These are phyloP conservation scores for Temnopleurus reevesii DNA, from an alignment of 53 echinoderm and acorn worm genomes.

Conservation along the genomic window DNA sequence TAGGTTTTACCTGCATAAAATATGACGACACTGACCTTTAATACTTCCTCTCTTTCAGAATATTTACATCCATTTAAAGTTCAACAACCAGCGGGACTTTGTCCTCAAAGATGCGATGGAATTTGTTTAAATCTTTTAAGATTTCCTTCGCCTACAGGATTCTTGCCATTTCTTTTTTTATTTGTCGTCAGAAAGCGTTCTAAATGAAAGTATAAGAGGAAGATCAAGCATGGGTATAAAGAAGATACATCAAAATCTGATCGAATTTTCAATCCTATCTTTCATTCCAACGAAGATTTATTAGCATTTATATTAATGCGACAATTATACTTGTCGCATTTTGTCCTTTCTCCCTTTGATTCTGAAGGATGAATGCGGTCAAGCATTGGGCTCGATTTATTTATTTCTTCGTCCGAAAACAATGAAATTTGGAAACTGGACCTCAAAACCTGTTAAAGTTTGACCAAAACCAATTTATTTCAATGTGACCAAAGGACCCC, in stretches of 20 bases:
- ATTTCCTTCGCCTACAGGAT: too few species aligned
- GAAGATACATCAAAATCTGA: not conserved
- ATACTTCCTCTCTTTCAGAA: not conserved
- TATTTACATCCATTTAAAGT: not conserved
- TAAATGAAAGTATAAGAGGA: not conserved
- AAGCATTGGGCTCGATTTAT: not conserved
- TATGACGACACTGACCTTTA: too few species aligned
- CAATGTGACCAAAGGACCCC: constrained; percentile 8
- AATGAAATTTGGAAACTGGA: not conserved
- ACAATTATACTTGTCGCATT: not conserved
- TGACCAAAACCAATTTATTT: constrained; percentile 31
- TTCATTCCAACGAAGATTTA: not conserved
- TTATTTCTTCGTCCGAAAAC: not conserved
- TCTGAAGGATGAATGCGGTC: constrained; percentile 23
- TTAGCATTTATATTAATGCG: constrained; percentile 16
- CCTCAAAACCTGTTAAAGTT: constrained; percentile 23
- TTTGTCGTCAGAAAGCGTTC: too few species aligned
- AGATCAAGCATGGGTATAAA: not conserved
- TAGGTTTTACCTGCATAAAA: too few species aligned
- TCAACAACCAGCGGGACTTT: not conserved
- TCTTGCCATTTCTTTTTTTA: too few species aligned
- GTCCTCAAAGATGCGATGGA: too few species aligned
- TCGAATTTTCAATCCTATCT: not conserved
- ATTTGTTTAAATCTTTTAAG: too few species aligned
- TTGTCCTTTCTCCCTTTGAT: not conserved